Base-by-base conservation (phyloP, 1,140 invertebrate genomes). In the Ephestia elutella region DNA sequence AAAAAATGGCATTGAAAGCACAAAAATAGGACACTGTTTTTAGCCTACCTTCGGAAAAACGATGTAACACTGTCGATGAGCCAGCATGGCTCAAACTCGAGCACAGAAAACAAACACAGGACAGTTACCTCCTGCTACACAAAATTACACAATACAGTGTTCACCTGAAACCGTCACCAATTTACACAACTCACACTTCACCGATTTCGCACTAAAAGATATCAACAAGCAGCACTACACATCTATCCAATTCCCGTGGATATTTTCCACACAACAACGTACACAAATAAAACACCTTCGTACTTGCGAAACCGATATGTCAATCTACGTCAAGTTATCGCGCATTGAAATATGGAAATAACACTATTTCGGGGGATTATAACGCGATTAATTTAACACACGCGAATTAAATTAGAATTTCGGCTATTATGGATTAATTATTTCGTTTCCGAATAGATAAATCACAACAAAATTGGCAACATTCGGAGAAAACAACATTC, bases 221-320 rank as follows among this genome's bases (percentile, higher is more conserved):
- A 49, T 50, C 50, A 38, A 73, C 63, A 50, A 59, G 25, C 21
- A 58, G 61, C 66, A 72, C 66, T 59, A 44, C 56, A 73, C 65
- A 63, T 56, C 20, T 48, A 62, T 44, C 38, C 62, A 60, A 63
- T 54, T 18, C 50, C 30, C 44, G 44, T 62, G 56, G 60, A 78
- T 73, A 68, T 71, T 75, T 71, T 70, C 65, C 72, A 76, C 70
- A 59, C 62, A n/a, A n/a, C n/a, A 65, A 69, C 59, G 71, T 77
- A 82, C 75, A 82, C 77, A 82, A 80, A 82, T 78, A 80, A 75
- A 70, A 68, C 71, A 75, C 72, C 78, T 75, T 68, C 65, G 69
- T 70, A 59, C 71, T 80, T 80, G 78, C 71, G 72, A 80, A 80
- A 80, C 64, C 56, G 74, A 74, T 73, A 72, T 78, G 71, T 70